Evolutionary conservation across 2,113 vertebrate genomes (phyloP).

Genomic region (Tupaia tana): DNA sequence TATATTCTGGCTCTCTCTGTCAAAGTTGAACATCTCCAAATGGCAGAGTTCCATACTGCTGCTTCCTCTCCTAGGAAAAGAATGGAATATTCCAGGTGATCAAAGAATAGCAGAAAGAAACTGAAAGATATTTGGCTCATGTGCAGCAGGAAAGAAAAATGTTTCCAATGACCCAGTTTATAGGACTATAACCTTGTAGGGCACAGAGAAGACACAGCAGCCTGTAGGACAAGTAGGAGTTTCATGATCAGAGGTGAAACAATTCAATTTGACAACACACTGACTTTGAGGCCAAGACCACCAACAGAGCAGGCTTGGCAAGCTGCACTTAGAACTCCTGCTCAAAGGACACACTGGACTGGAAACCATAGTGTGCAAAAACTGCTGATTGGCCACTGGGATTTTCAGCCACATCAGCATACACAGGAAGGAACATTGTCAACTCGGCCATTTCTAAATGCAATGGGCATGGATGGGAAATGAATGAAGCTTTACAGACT

Average conservation of each 20-base stretch:
- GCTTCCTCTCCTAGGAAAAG: constrained; percentile 19
- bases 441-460: background rate
- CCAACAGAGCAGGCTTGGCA: constrained; percentile 70
- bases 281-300: constrained; percentile 73
- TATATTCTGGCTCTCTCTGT: background rate
- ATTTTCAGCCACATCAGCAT: constrained; percentile 70
- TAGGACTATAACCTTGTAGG: constrained; percentile 66
- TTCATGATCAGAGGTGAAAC: constrained; percentile 70
- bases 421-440: constrained; percentile 5
- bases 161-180: constrained; percentile 68
- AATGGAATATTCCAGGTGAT: constrained; percentile 71
- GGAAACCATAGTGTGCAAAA: constrained; percentile 15
- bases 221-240: constrained; percentile 57
- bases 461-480: background rate
- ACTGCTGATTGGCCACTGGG: constrained; percentile 51
- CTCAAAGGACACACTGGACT: constrained; percentile 62
- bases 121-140: constrained; percentile 44
- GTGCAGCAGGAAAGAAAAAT: constrained; percentile 57
- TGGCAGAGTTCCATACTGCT: constrained; percentile 25
- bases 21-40: constrained; percentile 31
- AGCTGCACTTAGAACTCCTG: constrained; percentile 38
- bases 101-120: constrained; percentile 52
- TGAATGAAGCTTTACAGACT: background rate
- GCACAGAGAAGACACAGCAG: constrained; percentile 57
- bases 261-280: constrained; percentile 63